Evolutionary conservation across 2,888 invertebrate genomes (phyloP).

Genomic region (Tipula confusa): DNA sequence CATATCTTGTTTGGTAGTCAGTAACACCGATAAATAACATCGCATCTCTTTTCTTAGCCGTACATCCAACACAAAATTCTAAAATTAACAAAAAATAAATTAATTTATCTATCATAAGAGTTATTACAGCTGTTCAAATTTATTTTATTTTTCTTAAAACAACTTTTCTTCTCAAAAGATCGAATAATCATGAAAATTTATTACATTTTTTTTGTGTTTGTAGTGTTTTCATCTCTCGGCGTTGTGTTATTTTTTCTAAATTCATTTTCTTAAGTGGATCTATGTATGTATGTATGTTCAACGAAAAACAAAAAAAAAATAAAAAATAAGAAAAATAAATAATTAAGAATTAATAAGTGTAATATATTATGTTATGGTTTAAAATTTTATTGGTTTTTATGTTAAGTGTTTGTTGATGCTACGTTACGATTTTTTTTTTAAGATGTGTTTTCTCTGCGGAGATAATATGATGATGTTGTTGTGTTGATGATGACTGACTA

Average conservation of each 20-base stretch:
- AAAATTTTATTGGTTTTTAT: conserved; percentile 20
- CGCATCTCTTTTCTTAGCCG: neutral
- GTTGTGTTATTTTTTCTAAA: conserved; percentile 4
- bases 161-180: conserved; percentile 12
- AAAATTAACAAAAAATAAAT: neutral
- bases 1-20: conserved; percentile 1
- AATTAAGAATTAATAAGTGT: conserved; percentile 25
- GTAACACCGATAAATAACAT: neutral
- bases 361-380: conserved; percentile 25
- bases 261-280: conserved; percentile 16
- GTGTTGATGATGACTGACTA: neutral
- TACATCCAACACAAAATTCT: neutral
- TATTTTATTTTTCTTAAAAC: conserved; percentile 20
- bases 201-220: conserved; percentile 7
- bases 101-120: conserved; percentile 9
- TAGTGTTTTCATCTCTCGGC: conserved; percentile 25
- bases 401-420: conserved; percentile 25
- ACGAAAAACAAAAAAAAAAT: neutral
- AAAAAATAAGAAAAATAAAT: conserved; percentile 16
- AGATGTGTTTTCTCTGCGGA: neutral
- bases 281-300: too few species aligned
- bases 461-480: neutral
- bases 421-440: conserved; percentile 10
- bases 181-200: conserved; percentile 20
- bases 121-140: conserved; percentile 20